These are phyloP conservation scores for Syngnathoides biaculeatus DNA, from an alignment of 2,113 vertebrate genomes.

Conservation along the genomic window DNA sequence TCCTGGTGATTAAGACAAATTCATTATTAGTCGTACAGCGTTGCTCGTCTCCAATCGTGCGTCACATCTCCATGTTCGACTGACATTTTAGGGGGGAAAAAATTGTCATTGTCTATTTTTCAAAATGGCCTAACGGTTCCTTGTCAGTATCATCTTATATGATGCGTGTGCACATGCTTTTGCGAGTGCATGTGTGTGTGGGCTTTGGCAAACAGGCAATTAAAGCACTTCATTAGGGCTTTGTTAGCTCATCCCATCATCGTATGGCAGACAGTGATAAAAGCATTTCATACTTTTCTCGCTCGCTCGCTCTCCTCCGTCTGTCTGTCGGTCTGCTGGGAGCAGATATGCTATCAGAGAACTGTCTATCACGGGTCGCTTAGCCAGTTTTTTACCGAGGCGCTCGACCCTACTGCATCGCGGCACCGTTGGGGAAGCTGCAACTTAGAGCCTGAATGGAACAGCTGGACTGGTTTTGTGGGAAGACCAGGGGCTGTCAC, in stretches of 20 bases:
- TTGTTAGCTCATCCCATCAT: conserved; percentile 69
- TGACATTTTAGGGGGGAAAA: not conserved
- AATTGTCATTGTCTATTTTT: not conserved
- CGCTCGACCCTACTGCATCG: not conserved
- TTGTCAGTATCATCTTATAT: conserved; percentile 3
- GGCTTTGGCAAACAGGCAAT: conserved; percentile 56
- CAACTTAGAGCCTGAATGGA: not conserved
- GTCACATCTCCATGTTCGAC: conserved; percentile 10
- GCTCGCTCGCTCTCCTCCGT: conserved; percentile 11
- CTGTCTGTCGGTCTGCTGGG: conserved; percentile 53
- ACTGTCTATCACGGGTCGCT: not conserved
- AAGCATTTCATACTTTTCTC: conserved; percentile 36
- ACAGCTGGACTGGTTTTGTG: conserved; percentile 3
- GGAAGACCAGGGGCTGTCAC: not conserved
- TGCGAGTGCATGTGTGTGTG: conserved; percentile 25
- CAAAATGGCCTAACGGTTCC: not conserved
- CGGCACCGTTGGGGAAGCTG: not conserved
- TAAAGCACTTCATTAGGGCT: conserved; percentile 70
- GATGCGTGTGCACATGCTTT: conserved; percentile 1
- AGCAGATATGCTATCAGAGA: conserved; percentile 61
- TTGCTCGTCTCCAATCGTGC: conserved; percentile 33
- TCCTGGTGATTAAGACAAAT: conserved; percentile 27
- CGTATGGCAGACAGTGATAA: conserved; percentile 68
- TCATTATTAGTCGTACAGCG: conserved; percentile 30
- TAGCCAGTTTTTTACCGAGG: not conserved